phyloP scores from a whole-genome alignment of 2,888 invertebrate genomes.

The Tinea pellionella region DNA sequence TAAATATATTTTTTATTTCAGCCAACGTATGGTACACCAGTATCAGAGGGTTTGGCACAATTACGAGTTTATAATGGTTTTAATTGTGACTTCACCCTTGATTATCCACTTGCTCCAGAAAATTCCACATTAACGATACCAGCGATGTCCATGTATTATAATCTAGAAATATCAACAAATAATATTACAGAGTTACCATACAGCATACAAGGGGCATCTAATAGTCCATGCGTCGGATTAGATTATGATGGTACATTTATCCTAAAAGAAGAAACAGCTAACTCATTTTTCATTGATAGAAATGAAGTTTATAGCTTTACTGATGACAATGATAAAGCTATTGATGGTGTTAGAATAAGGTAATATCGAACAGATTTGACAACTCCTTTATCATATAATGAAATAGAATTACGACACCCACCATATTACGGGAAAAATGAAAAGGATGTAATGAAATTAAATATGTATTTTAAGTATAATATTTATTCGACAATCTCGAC shows the following conservation, averaged over 20 bases:
- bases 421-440: too few relatives aligned
- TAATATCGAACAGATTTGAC: slow-evolving; percentile 25
- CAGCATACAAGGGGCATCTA: slow-evolving; percentile 33
- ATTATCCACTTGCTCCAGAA: slow-evolving; percentile 20
- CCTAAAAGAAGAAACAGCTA: slow-evolving; percentile 43
- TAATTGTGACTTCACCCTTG: slow-evolving; percentile 63
- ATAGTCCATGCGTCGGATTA: slow-evolving; percentile 30
- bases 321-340: slow-evolving; percentile 55
- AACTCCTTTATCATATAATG: too few relatives aligned
- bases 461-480: too few relatives aligned
- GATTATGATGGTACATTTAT: slow-evolving; percentile 31
- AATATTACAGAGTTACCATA: slow-evolving; percentile 37
- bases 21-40: slow-evolving; percentile 71
- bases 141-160: slow-evolving; percentile 46
- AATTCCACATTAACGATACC: slow-evolving; percentile 30
- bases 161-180: slow-evolving; percentile 39
- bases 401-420: too few relatives aligned
- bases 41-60: slow-evolving; percentile 70
- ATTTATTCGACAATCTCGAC: too few relatives aligned
- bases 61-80: slow-evolving; percentile 78
- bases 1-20: slow-evolving; percentile 28
- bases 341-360: slow-evolving; percentile 49
- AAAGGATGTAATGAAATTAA: too few relatives aligned
- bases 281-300: slow-evolving; percentile 46
- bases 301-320: slow-evolving; percentile 37